phyloP scores from a whole-genome alignment of 1,140 invertebrate species.

The Holcopasites calliopsidis region DNA sequence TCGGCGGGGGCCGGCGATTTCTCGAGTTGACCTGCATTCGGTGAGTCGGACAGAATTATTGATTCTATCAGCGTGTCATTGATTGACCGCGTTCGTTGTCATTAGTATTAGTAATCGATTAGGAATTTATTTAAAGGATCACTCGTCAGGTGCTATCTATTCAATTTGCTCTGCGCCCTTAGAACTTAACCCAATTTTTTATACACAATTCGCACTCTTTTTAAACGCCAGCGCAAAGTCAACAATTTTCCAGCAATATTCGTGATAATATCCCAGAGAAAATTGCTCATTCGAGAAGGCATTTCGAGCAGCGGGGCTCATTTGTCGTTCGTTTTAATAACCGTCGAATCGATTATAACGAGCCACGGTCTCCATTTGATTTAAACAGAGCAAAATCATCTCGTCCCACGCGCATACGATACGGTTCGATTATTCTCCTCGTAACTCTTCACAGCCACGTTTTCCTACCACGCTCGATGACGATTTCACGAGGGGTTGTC shows the following conservation, averaged over 20 bases:
- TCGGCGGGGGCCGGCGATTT: neutral
- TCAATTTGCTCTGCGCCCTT: neutral
- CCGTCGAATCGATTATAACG: slow-evolving; percentile 5
- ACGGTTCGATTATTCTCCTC: neutral
- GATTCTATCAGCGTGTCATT: neutral
- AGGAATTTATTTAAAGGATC: neutral
- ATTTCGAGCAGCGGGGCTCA: neutral
- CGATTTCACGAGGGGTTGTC: neutral
- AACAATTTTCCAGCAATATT: neutral
- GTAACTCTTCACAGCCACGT: no score
- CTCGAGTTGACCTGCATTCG: neutral
- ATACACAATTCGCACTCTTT: no score
- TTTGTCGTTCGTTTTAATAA: neutral
- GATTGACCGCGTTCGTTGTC: neutral
- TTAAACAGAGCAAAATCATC: slow-evolving; percentile 5
- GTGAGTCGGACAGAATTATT: slow-evolving; percentile 10
- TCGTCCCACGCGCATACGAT: no score
- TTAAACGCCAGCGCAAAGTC: no score
- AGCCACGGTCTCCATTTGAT: neutral
- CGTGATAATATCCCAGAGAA: neutral
- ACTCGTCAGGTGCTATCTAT: neutral
- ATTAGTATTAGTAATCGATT: neutral
- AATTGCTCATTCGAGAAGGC: neutral
- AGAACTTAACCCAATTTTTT: no score
- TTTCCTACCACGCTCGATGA: neutral